Evolutionary conservation across 2,113 vertebrate genomes (phyloP), one percentile per base, ranked within the genome.

Genomic region (Alethe castanea): DNA sequence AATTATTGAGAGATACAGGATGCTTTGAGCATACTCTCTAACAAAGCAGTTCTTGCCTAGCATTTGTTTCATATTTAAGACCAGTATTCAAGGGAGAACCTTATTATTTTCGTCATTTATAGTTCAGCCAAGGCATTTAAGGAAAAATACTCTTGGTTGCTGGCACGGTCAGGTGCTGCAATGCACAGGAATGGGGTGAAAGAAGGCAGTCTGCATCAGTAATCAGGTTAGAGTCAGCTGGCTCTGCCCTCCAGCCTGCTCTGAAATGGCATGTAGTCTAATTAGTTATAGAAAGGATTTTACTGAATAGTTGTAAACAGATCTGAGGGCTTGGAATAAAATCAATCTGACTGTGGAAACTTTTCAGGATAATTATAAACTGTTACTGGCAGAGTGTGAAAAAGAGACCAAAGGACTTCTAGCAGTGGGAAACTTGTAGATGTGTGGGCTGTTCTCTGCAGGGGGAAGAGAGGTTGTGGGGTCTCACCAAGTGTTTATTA

Each of bases 261-360:
- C 86, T 61, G 76, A 85, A 86, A 88, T 73, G 90, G 89, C 84
- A 83, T 29, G 88, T 78, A 87, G 77, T 94, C 77, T 96, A 96
- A 97, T 97, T 97, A 97, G 93, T 76, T 91, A 67, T 81, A 94
- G 91, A 95, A 91, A 44, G 81, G 91, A 64, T 96, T 93, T 96
- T 94, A 92, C 92, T 87, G 89, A 96, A 86, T 92, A 92, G 86
- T 33, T 94, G 82, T 93, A 96, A 96, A 93, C 81, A 95, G 86
- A 96, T 95, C 93, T 90, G 71, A 95, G 87, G 77, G 56, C 70
- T 88, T 92, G 94, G 76, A 95, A 93, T 92, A 91, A 94, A 97
- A 96, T 96, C 86, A 92, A 19, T 95, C 82, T 86, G 95, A 95
- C 91, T 89, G 81, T 93, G 95, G 93, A 97, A 97, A 95, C 42